These are phyloP conservation scores for Ptychodera flava DNA, from an alignment of 35 echinoderm and acorn worm species.

Conservation along the genomic window DNA sequence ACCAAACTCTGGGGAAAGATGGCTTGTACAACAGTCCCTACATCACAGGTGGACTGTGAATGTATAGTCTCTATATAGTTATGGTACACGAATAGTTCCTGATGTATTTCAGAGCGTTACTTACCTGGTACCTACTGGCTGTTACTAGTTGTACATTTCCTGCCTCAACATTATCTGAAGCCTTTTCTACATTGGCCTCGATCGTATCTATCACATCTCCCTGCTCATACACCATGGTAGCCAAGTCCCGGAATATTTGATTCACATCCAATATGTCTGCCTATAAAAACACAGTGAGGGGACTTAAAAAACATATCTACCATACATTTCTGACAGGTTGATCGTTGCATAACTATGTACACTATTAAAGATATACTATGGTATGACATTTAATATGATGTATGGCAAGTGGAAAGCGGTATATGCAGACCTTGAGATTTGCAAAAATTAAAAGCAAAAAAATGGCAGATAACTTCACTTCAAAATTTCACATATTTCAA, in stretches of 20 bases:
- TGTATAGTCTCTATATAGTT: background rate
- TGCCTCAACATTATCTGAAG: constrained; percentile 4
- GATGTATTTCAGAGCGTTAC: background rate
- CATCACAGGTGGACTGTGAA: background rate
- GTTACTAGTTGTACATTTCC: constrained; percentile 14
- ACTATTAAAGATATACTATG: too few relatives aligned
- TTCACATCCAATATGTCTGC: constrained; percentile 89
- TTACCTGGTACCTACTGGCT: constrained; percentile 13
- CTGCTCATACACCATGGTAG: constrained; percentile 86
- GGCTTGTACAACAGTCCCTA: background rate
- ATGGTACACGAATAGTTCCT: background rate
- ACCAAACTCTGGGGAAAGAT: background rate
- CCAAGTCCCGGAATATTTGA: constrained; percentile 88
- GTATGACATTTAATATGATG: too few relatives aligned
- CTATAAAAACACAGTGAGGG: constrained; percentile 37
- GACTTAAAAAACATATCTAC: too few relatives aligned
- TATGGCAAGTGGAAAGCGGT: too few relatives aligned
- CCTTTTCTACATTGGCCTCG: constrained; percentile 14
- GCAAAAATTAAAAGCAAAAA: too few relatives aligned
- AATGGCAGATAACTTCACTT: too few relatives aligned
- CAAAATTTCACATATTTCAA: too few relatives aligned
- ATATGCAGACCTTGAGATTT: too few relatives aligned
- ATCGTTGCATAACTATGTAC: too few relatives aligned
- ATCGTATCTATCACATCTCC: constrained; percentile 72
- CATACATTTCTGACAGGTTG: too few relatives aligned